These are phyloP conservation scores for Nothobranchius kuhntae DNA, from an alignment of 2,113 vertebrate species.

Conservation along the genomic window DNA sequence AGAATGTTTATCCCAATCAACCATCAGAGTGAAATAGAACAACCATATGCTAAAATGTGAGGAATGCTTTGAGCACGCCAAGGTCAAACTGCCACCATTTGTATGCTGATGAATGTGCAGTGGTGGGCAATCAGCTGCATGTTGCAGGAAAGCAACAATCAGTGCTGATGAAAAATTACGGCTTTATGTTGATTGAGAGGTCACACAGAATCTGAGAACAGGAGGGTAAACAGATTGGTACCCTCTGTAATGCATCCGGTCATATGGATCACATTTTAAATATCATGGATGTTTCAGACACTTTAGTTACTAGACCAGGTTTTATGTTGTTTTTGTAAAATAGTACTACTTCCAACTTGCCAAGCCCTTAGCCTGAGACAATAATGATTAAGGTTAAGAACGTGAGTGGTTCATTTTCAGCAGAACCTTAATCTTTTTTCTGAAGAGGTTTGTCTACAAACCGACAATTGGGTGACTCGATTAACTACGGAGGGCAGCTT, in stretches of 20 bases:
- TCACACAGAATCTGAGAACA: slow-evolving; percentile 14
- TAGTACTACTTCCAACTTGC: too few relatives aligned
- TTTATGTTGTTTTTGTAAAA: neutral
- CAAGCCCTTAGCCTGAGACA: too few relatives aligned
- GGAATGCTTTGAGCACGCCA: slow-evolving; percentile 1
- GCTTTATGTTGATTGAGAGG: slow-evolving; percentile 43
- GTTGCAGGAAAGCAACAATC: slow-evolving; percentile 42
- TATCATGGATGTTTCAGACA: neutral
- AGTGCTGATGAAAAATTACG: slow-evolving; percentile 40
- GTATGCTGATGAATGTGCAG: slow-evolving; percentile 35
- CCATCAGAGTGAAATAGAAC: neutral
- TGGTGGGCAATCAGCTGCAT: slow-evolving; percentile 41
- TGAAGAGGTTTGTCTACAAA: too few relatives aligned
- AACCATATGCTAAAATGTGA: neutral
- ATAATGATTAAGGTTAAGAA: too few relatives aligned
- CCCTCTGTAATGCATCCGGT: slow-evolving; percentile 14
- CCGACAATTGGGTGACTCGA: too few relatives aligned
- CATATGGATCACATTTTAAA: neutral
- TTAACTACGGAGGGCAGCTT: too few relatives aligned
- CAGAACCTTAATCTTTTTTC: too few relatives aligned
- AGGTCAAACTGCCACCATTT: slow-evolving; percentile 21
- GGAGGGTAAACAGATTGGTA: neutral
- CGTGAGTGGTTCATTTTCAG: too few relatives aligned
- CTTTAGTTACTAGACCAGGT: neutral
- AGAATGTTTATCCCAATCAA: slow-evolving; percentile 26